A percentile compares a stretch with the other conserved stretches of the same genome.
phyloP scores from a whole-genome alignment of 2,888 invertebrate genomes.

The Branchinecta sandiegonensis region DNA sequence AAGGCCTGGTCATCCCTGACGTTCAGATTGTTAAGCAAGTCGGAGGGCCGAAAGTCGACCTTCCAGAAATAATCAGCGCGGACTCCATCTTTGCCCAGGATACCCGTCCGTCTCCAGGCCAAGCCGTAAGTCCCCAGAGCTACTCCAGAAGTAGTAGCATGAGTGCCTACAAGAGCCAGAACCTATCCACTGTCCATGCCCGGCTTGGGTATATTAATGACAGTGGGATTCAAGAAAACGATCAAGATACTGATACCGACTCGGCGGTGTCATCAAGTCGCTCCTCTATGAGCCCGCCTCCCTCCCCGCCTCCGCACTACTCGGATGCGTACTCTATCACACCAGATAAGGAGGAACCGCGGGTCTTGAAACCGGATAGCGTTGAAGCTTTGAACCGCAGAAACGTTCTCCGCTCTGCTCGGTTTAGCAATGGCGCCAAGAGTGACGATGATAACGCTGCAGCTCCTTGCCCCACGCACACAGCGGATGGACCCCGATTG shows the following conservation, averaged over 20 bases:
- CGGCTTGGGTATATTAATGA: conserved; percentile 25
- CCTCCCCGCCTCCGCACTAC: conserved; percentile 51
- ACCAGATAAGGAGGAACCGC: conserved; percentile 28
- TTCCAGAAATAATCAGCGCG: conserved; percentile 68
- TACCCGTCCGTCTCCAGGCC: background rate
- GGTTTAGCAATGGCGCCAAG: conserved; percentile 58
- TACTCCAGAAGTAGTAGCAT: conserved; percentile 34
- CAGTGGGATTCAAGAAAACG: conserved; percentile 15
- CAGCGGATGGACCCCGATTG: background rate
- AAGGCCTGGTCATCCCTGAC: conserved; percentile 78
- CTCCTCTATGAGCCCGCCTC: conserved; percentile 58
- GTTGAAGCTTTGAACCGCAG: conserved; percentile 70
- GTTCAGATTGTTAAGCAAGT: conserved; percentile 34
- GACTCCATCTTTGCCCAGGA: conserved; percentile 41
- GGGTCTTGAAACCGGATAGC: conserved; percentile 60
- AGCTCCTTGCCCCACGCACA: conserved; percentile 53
- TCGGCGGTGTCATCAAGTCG: conserved; percentile 73
- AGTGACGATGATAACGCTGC: conserved; percentile 44
- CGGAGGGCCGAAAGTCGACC: conserved; percentile 49
- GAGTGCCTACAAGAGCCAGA: conserved; percentile 25
- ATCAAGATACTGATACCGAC: conserved; percentile 60
- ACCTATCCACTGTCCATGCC: conserved; percentile 11
- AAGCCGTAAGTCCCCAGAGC: conserved; percentile 26
- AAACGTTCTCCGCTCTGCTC: conserved; percentile 71
- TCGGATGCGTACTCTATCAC: conserved; percentile 31